phyloP scores from a whole-genome alignment of 2,888 invertebrate genomes.

The Patella pellucida region DNA sequence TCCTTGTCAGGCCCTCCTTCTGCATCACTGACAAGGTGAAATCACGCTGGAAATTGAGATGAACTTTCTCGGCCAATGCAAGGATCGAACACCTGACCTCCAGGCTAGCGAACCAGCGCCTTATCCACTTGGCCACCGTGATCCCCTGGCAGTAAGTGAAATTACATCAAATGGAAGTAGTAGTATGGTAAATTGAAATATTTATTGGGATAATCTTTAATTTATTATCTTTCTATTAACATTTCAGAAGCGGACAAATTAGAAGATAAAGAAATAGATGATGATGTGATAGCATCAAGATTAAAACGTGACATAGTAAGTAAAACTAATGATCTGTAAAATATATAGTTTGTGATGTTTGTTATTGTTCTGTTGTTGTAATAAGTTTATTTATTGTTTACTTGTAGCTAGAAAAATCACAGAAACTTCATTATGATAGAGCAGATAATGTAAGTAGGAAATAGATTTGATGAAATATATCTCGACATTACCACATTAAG shows the following conservation, averaged over 20 bases:
- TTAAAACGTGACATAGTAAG: conserved; percentile 83
- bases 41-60: no score
- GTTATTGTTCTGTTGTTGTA: not conserved
- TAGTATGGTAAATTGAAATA: not conserved
- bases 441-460: conserved; percentile 76
- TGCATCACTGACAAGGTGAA: no score
- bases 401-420: conserved; percentile 81
- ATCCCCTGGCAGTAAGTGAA: no score
- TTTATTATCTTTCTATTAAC: not conserved
- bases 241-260: conserved; percentile 54
- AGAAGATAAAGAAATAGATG: conserved; percentile 75
- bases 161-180: no score
- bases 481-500: no score
- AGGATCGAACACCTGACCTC: no score
- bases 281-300: conserved; percentile 79
- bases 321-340: conserved; percentile 12
- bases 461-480: no score
- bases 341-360: not conserved
- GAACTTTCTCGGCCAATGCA: no score
- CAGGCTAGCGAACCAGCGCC: no score
- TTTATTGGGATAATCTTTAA: not conserved
- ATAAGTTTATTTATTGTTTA: conserved; percentile 14
- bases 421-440: conserved; percentile 82
- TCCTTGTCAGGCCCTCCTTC: no score
- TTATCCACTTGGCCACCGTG: no score